Evolutionary conservation across 1,140 invertebrate genomes (phyloP), one percentile per base, ranked within the genome.

Genomic region (Drosophila ambigua): DNA sequence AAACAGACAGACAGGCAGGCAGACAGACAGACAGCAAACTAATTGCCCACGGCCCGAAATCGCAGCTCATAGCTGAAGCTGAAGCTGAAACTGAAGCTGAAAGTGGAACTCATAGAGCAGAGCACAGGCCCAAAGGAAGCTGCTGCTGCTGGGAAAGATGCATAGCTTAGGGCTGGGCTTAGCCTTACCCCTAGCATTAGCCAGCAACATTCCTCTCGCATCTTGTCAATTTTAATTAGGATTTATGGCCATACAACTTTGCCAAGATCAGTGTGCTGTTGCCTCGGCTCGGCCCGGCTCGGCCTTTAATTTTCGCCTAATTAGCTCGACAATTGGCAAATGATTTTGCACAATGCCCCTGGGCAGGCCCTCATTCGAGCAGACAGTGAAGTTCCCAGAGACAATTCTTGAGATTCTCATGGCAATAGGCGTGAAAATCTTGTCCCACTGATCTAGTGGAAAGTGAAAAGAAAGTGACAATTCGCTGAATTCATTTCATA

Each of bases 161-260:
- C 3, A 39, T 39, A 8, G 11, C 11, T 13, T 39, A 13, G 35
- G 11, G 35, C 11, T 39, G 20, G 20, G 20, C 23, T 24, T 4
- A 24, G 23, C 23, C 23, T 24, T 39, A 11, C 35, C 35, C 35
- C 4, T 39, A 13, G 35, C 13, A 2, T 6, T 9, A 24, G 31
- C 11, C 2, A 20, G 20, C 20, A 51, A 28, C 23, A 61, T 16
- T 39, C 69, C 69, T 11, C 46, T 39, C 28, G 49, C 53, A 57
- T 81, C 78, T 69, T 88, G 84, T 88, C 83, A 79, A 77, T 77
- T 79, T 83, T 83, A 79, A 88, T 88, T 88, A 88, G 49, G 81
- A 88, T 83, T 88, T 88, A 83, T 89, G 49, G 66, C 49, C 76
- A 67, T 66, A 76, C 57, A 77, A 72, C 72, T 67, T 69, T 50